Base-by-base conservation (phyloP, 2,888 invertebrate genomes). In the Leptinotarsa tumamoca region DNA sequence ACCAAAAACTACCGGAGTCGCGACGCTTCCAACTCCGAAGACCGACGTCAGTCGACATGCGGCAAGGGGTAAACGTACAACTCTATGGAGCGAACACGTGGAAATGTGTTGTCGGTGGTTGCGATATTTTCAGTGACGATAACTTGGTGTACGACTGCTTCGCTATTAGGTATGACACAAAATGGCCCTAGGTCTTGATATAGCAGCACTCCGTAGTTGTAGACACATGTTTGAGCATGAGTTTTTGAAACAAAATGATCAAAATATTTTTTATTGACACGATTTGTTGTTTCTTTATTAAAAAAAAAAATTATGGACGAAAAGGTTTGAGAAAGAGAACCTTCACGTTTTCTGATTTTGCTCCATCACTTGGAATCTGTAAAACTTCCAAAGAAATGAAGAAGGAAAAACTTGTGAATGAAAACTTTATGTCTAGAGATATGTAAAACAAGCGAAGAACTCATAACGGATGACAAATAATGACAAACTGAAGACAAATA, bases 21-120 rank as follows among this genome's bases (percentile, higher is more conserved):
- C 21, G 23, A 58, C 14, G 21, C 58, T 43, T 18, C 27, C 21
- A 58, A 18, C 3, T 13, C 56, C 21, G 18, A 18, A 52, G 51
- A 17, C 5, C 23, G 21, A 21, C 58, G 58, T 83, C 83, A 85
- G 85, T 85, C 84, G 85, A 84, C 84, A 85, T 85, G 85, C 83
- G 81, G 85, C 84, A 83, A 76, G 83, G 80, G 78, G 79, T 70
- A 79, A 75, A 80, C 74, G 76, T 77, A 78, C 79, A 81, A 71
- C 82, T 76, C 78, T 80, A 83, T 83, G 83, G 83, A 80, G 75
- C 66, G 77, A 67, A 75, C 80, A 83, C 81, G 81, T 79, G 76
- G 76, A 80, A 79, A 80, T 80, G 81, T 82, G 78, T 68, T 80
- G 77, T 76, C 81, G 73, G 80, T 80, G 74, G 70, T 79, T 67